Percentiles rank a stretch among this genome's conserved stretches.
Evolutionary conservation across 2,797 vertebrate species (phyloP).

Genomic region (Tapirus indicus): DNA sequence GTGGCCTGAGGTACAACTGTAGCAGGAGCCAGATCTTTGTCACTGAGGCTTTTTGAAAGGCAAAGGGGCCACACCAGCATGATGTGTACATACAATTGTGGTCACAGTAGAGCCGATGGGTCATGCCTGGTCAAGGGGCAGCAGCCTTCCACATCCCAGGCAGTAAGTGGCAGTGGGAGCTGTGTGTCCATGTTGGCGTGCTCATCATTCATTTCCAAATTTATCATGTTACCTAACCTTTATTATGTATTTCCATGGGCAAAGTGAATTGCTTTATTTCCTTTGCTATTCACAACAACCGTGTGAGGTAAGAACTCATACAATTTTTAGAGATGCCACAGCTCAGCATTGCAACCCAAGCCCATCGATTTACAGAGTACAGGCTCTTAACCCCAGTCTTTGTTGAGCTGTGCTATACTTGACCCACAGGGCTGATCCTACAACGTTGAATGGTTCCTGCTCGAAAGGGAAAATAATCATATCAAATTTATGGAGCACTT

Average conservation of each 20-base stretch:
- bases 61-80: background rate
- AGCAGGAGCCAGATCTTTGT: conserved; percentile 56
- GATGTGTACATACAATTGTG: background rate
- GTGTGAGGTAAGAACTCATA: background rate
- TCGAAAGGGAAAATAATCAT: background rate
- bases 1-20: background rate
- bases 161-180: background rate
- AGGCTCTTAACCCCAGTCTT: background rate
- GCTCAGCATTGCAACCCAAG: background rate
- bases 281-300: background rate
- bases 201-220: background rate
- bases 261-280: background rate
- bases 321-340: background rate
- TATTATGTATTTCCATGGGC: background rate
- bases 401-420: background rate
- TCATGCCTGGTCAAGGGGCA: background rate
- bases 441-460: background rate
- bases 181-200: too few species aligned
- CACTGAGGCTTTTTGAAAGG: background rate
- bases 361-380: background rate
- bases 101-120: background rate
- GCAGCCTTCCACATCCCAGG: background rate
- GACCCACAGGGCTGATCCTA: background rate
- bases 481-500: background rate
- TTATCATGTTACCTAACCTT: background rate